phyloP scores from a whole-genome alignment of 2,888 invertebrate genomes.

The Sphaerophoria taeniata region DNA sequence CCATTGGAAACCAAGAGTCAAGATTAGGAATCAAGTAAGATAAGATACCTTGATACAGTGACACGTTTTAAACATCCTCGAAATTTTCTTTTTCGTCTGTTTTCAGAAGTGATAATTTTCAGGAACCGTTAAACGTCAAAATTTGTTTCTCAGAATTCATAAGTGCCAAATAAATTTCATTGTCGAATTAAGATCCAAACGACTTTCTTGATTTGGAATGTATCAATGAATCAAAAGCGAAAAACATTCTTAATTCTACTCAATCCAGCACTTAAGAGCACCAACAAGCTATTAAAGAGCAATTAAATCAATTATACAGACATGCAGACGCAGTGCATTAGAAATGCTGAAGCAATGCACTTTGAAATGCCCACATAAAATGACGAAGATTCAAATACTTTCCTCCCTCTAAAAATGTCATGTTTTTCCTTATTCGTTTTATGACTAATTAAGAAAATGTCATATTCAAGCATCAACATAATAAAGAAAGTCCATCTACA shows the following conservation, averaged over 20 bases:
- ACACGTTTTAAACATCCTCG: no score
- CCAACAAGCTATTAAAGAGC: slow-evolving; percentile 18
- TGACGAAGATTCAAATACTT: background rate
- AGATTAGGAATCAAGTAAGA: no score
- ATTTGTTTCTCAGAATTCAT: no score
- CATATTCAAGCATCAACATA: slow-evolving; percentile 45
- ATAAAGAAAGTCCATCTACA: background rate
- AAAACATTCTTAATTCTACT: background rate
- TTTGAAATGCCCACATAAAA: background rate
- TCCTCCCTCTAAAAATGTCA: background rate
- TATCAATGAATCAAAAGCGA: background rate
- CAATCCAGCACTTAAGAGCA: background rate
- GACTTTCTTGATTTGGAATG: background rate
- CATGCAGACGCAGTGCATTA: no score
- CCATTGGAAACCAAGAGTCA: no score
- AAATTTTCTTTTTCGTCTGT: no score
- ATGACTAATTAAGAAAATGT: slow-evolving; percentile 58
- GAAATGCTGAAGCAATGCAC: no score
- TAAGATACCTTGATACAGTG: no score
- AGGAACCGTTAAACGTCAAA: no score
- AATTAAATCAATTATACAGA: background rate
- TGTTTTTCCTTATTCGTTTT: background rate
- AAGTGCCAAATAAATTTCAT: no score
- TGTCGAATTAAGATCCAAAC: no score
- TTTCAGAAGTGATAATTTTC: no score